Conservation (phyloP, 2,797 vertebrate species). For the Rhincodon typus region DNA sequence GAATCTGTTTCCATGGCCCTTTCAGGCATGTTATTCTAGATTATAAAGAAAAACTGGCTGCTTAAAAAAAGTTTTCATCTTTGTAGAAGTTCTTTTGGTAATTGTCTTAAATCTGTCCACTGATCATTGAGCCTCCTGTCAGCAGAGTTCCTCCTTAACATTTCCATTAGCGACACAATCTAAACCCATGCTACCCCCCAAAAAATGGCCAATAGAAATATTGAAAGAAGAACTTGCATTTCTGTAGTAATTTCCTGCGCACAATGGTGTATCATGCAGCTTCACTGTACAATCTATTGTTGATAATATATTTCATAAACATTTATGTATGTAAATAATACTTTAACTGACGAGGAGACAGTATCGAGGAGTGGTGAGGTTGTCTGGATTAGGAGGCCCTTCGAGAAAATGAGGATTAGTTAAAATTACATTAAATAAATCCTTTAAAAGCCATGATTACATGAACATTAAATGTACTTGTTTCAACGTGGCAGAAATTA, state of each 20-base stretch:
- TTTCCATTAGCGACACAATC: neutral
- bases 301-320: neutral
- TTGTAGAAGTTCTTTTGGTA: neutral
- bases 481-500: conserved; percentile 31
- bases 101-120: neutral
- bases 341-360: neutral
- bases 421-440: neutral
- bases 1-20: neutral
- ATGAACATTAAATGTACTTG: conserved; percentile 27
- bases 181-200: neutral
- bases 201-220: neutral
- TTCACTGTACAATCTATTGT: neutral
- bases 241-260: neutral
- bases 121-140: neutral
- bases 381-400: neutral
- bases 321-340: neutral
- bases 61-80: neutral
- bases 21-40: neutral
- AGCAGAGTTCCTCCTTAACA: neutral
- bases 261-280: neutral
- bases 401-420: conserved; percentile 4
- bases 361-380: neutral
- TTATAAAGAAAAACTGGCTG: neutral
- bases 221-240: too few relatives aligned
- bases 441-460: conserved; percentile 24